phyloP scores from a whole-genome alignment of 2,797 vertebrate species.

The Neopelma chrysocephalum region DNA sequence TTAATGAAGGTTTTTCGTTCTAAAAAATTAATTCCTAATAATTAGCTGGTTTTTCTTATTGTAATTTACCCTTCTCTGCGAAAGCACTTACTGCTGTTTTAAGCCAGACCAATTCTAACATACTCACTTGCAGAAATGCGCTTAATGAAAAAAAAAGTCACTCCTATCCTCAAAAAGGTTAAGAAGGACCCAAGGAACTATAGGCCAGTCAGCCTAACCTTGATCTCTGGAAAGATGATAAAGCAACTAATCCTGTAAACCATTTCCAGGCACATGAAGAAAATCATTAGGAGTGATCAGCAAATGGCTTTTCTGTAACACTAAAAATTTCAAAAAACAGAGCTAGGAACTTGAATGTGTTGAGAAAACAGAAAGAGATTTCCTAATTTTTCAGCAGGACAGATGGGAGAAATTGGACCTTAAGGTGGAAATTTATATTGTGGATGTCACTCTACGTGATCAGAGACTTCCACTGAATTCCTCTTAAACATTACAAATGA shows the following conservation, averaged over 20 bases:
- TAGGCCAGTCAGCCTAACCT: neutral
- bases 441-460: neutral
- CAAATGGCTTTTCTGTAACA: neutral
- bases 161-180: neutral
- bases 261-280: neutral
- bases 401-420: neutral
- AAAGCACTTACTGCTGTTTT: neutral
- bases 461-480: neutral
- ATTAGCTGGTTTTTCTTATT: neutral
- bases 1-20: constrained; percentile 39
- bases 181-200: neutral
- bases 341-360: neutral
- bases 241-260: neutral
- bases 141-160: neutral
- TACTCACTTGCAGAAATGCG: neutral
- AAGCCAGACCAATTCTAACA: constrained; percentile 7
- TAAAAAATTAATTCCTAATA: constrained; percentile 46
- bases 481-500: neutral
- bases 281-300: neutral
- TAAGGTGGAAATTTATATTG: neutral
- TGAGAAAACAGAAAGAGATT: neutral
- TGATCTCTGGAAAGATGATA: neutral
- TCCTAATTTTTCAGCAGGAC: neutral
- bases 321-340: neutral
- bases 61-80: constrained; percentile 12